Conservation (phyloP, 1,140 invertebrate genomes). For the Drosophila oshimai region DNA sequence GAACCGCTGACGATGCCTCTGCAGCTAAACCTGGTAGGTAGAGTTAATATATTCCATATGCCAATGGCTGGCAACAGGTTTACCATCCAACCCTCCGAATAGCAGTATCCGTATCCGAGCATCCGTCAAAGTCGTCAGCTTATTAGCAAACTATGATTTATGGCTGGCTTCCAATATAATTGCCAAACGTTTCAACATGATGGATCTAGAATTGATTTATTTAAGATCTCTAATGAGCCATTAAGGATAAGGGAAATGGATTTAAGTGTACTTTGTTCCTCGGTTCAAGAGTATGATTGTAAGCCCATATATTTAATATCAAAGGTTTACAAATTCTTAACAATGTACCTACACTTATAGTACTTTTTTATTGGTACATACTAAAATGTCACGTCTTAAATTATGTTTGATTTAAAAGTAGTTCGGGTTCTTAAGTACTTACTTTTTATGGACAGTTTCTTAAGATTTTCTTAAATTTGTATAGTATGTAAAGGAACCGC, state of each 20-base stretch:
- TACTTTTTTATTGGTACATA: too few species aligned
- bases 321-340: too few species aligned
- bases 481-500: too few species aligned
- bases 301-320: too few species aligned
- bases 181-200: constrained; percentile 37
- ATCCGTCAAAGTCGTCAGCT: constrained; percentile 19
- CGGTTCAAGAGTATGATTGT: too few species aligned
- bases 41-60: constrained; percentile 18
- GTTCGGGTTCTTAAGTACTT: too few species aligned
- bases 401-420: too few species aligned
- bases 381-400: too few species aligned
- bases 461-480: too few species aligned
- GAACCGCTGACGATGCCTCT: constrained; percentile 17
- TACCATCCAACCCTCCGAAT: constrained; percentile 10
- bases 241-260: background rate
- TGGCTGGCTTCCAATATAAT: constrained; percentile 52
- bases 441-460: too few species aligned
- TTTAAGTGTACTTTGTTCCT: background rate
- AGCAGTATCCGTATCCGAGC: constrained; percentile 6
- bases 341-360: too few species aligned
- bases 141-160: constrained; percentile 67
- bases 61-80: constrained; percentile 50
- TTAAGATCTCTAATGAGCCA: constrained; percentile 22
- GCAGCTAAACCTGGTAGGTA: constrained; percentile 13
- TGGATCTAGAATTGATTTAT: constrained; percentile 31